Conservation (phyloP, 1,140 invertebrate species). For the Drosophila pseudoobscura region DNA sequence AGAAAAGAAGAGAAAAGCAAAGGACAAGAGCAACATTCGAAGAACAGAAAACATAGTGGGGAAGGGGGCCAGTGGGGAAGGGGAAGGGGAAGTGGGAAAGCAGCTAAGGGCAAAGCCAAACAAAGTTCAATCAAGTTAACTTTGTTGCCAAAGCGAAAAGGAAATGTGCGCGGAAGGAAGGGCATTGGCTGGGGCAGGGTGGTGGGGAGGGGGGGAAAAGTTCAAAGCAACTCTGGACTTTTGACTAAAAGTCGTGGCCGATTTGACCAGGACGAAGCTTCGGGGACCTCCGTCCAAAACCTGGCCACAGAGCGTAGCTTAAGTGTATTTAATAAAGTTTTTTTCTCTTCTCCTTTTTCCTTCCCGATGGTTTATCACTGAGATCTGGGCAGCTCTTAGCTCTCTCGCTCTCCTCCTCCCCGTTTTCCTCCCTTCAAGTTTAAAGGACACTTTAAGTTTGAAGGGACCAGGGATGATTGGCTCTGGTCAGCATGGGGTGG, state of each 20-base stretch:
- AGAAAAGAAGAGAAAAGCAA: slow-evolving; percentile 22
- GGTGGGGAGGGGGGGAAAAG: slow-evolving; percentile 37
- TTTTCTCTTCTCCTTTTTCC: slow-evolving; percentile 1
- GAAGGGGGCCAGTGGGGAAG: slow-evolving; percentile 21
- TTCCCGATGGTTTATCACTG: slow-evolving; percentile 56
- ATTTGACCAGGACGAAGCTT: slow-evolving; percentile 52
- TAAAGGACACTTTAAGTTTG: slow-evolving; percentile 53
- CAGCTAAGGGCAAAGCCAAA: slow-evolving; percentile 79
- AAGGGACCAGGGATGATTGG: slow-evolving; percentile 34
- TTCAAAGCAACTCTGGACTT: slow-evolving; percentile 71
- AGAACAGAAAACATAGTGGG: slow-evolving; percentile 30
- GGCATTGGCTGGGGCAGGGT: neutral
- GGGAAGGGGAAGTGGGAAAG: slow-evolving; percentile 54
- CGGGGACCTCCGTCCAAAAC: neutral
- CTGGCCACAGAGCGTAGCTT: slow-evolving; percentile 34
- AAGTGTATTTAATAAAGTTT: slow-evolving; percentile 60
- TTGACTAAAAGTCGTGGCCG: slow-evolving; percentile 74
- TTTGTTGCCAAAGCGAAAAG: slow-evolving; percentile 71
- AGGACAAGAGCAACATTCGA: slow-evolving; percentile 31
- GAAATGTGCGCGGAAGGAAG: slow-evolving; percentile 23
- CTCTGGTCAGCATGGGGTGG: slow-evolving; percentile 55
- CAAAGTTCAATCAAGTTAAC: slow-evolving; percentile 82
- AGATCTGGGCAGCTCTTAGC: slow-evolving; percentile 31
- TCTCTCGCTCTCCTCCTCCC: neutral
- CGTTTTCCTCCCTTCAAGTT: slow-evolving; percentile 25